Percentiles rank a stretch among this genome's conserved stretches.
These are phyloP conservation scores for Zaprionus gabonicus DNA, from an alignment of 1,140 invertebrate genomes.

Conservation along the genomic window DNA sequence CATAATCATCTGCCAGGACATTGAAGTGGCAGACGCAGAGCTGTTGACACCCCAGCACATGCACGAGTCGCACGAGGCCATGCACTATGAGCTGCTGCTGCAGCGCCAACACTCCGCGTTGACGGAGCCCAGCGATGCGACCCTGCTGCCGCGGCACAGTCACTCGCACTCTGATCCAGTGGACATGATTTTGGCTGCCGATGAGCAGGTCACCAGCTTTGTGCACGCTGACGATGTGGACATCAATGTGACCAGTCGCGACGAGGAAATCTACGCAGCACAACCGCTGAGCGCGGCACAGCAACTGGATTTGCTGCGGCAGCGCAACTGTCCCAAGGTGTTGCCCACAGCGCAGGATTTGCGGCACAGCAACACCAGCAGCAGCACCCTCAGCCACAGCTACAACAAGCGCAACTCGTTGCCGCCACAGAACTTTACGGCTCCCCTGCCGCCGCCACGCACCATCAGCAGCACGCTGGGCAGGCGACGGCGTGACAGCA, in stretches of 20 bases:
- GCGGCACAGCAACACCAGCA: background rate
- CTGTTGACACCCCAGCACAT: conserved; percentile 72
- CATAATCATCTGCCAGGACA: conserved; percentile 82
- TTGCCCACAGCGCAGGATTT: conserved; percentile 86
- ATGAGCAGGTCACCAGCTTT: conserved; percentile 85
- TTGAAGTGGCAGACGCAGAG: conserved; percentile 73
- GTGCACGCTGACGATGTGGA: conserved; percentile 86
- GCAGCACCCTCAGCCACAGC: background rate
- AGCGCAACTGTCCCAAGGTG: conserved; percentile 92
- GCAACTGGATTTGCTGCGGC: conserved; percentile 89
- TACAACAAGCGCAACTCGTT: conserved; percentile 69
- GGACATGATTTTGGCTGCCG: conserved; percentile 83
- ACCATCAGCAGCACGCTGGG: conserved; percentile 85
- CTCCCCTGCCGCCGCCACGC: conserved; percentile 86
- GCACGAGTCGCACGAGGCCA: conserved; percentile 49
- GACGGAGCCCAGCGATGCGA: conserved; percentile 69
- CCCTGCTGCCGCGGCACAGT: conserved; percentile 33
- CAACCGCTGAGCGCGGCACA: conserved; percentile 87
- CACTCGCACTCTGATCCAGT: conserved; percentile 91
- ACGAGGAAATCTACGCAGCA: conserved; percentile 74
- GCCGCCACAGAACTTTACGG: conserved; percentile 82
- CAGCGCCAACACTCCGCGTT: conserved; percentile 72
- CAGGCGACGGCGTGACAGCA: conserved; percentile 76
- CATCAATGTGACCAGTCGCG: conserved; percentile 89
- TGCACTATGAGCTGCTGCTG: conserved; percentile 69